Conservation (phyloP, 2,113 vertebrate species). For the Bambusicola thoracicus region DNA sequence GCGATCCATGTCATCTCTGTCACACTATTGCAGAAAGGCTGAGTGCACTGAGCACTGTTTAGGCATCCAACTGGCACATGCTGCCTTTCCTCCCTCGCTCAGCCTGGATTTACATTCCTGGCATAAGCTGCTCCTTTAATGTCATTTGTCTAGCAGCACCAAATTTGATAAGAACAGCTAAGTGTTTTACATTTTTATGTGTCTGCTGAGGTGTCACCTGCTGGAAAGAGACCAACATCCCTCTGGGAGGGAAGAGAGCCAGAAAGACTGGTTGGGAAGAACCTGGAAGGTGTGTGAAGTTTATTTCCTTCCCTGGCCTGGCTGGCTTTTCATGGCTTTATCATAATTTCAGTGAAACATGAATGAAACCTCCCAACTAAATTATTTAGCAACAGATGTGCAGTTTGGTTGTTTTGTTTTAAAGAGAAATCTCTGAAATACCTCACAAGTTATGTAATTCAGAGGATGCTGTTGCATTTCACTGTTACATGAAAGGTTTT, state of each 20-base stretch:
- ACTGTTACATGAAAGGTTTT: not conserved
- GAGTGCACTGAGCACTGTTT: not conserved
- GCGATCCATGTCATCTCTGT: not conserved
- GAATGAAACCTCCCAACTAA: not conserved
- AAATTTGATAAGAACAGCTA: conserved; percentile 18
- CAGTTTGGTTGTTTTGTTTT: not conserved
- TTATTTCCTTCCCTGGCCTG: not conserved
- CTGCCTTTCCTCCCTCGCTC: not conserved
- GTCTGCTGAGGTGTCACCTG: not conserved
- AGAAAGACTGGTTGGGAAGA: not conserved
- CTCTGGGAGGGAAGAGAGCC: not conserved
- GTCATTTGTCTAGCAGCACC: not conserved
- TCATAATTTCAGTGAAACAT: not conserved
- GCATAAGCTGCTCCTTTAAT: conserved; percentile 22
- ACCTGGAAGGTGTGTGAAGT: not conserved
- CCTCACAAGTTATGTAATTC: not conserved
- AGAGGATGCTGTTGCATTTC: not conserved
- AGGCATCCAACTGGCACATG: conserved; percentile 17
- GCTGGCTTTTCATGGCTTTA: not conserved
- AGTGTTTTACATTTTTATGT: conserved; percentile 14
- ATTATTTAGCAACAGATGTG: not conserved
- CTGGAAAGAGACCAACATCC: not conserved
- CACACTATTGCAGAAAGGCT: not conserved
- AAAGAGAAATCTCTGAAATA: not conserved
- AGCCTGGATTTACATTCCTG: conserved; percentile 40